Conservation (phyloP, 37 sponge, comb jelly and placozoan genomes). For the Petrosia ficiformis region DNA sequence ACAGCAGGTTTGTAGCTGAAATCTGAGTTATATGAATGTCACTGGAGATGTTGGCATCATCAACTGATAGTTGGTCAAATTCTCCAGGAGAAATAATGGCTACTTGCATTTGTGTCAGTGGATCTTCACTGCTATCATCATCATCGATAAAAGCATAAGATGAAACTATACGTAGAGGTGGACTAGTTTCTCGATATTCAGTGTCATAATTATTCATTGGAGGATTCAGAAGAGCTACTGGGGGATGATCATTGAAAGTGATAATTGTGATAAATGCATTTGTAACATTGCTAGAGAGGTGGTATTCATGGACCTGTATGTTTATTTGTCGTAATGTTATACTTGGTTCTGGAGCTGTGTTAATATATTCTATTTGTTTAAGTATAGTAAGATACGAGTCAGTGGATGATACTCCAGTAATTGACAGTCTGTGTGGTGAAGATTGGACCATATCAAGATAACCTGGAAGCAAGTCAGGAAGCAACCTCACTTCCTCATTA, state of each 20-base stretch:
- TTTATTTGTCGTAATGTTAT: constrained; percentile 8
- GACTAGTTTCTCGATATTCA: constrained; percentile 6
- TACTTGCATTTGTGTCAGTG: constrained; percentile 21
- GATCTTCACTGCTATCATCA: constrained; percentile 2
- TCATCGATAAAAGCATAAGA: constrained; percentile 30
- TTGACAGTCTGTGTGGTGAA: constrained; percentile 12
- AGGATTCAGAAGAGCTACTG: constrained; percentile 19
- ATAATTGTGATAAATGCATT: constrained; percentile 19
- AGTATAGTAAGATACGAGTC: constrained; percentile 13
- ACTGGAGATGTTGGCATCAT: background rate
- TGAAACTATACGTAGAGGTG: constrained; percentile 17
- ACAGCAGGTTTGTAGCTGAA: background rate
- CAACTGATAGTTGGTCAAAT: constrained; percentile 9
- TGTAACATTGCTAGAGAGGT: constrained; percentile 4
- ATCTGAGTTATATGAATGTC: background rate
- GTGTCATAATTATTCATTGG: constrained; percentile 14
- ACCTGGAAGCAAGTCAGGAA: background rate
- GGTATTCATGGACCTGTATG: constrained; percentile 19
- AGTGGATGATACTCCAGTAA: constrained; percentile 8
- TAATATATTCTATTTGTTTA: constrained; percentile 12
- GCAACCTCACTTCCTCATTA: constrained; percentile 1
- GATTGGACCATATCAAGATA: constrained; percentile 1
- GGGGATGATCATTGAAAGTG: constrained; percentile 58
- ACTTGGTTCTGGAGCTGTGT: constrained; percentile 36
- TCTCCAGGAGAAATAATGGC: constrained; percentile 5